Evolutionary conservation across 1,140 invertebrate genomes (phyloP).

Genomic region (Nasonia vitripennis): DNA sequence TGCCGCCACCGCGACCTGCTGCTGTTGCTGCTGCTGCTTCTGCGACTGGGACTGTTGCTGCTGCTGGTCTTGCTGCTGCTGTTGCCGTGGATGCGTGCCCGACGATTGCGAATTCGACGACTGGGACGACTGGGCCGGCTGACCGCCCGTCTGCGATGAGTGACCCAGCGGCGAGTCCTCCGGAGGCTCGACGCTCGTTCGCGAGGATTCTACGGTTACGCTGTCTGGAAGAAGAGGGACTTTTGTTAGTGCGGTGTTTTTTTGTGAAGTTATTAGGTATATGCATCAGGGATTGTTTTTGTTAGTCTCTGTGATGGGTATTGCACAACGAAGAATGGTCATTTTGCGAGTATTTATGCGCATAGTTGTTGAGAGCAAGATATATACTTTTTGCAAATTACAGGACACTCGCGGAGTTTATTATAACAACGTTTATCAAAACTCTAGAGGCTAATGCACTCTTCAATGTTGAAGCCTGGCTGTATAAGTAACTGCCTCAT

Average conservation of each 20-base stretch:
- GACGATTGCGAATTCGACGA: conserved; percentile 65
- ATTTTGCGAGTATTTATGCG: no score
- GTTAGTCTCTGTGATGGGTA: no score
- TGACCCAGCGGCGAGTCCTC: conserved; percentile 76
- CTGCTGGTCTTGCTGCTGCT: conserved; percentile 64
- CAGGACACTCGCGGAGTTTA: background rate
- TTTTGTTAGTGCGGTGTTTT: background rate
- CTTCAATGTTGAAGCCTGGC: conserved; percentile 26
- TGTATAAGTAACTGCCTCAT: conserved; percentile 27
- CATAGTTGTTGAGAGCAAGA: background rate
- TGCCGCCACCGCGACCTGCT: conserved; percentile 81
- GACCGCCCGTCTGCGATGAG: conserved; percentile 62
- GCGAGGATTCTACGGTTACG: conserved; percentile 67
- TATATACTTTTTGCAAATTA: background rate
- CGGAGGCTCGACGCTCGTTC: conserved; percentile 69
- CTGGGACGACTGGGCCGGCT: conserved; percentile 58
- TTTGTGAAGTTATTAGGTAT: background rate
- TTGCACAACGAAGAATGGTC: no score
- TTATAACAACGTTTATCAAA: conserved; percentile 32
- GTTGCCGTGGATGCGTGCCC: conserved; percentile 70
- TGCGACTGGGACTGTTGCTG: conserved; percentile 71
- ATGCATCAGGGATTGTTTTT: no score
- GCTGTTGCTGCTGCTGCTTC: conserved; percentile 72
- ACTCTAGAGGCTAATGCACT: conserved; percentile 25
- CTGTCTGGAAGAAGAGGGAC: conserved; percentile 63